Percentiles rank a stretch among this genome's conserved stretches.
phyloP scores from a whole-genome alignment of 1,140 invertebrate species.

The Yoshiicerus persimilis region DNA sequence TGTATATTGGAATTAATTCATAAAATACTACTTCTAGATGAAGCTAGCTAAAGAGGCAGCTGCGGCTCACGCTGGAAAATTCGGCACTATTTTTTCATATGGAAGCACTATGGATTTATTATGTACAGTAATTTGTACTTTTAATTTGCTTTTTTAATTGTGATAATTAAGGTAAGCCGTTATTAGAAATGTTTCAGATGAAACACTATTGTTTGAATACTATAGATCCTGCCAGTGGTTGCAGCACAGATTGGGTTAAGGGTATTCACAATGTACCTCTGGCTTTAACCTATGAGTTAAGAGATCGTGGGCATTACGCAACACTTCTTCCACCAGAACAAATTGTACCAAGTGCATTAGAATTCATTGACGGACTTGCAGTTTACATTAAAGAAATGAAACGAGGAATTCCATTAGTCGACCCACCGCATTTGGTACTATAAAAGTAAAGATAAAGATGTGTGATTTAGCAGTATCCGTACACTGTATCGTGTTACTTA shows the following conservation, averaged over 20 bases:
- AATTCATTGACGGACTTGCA: slow-evolving; percentile 14
- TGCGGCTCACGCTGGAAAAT: slow-evolving; percentile 60
- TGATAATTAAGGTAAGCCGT: no score
- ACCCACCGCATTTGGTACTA: neutral
- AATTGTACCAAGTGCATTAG: slow-evolving; percentile 10
- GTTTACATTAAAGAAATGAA: neutral
- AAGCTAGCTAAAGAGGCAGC: slow-evolving; percentile 63
- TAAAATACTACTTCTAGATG: no score
- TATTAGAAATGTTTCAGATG: neutral
- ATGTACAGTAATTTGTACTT: slow-evolving; percentile 54
- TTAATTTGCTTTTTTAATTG: no score
- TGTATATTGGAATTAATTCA: neutral
- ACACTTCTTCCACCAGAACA: neutral
- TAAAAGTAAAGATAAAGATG: no score
- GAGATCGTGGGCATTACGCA: neutral
- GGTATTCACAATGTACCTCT: neutral
- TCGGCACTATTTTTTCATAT: slow-evolving; percentile 64
- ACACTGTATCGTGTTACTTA: no score
- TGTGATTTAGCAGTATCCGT: no score
- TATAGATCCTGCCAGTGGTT: slow-evolving; percentile 6
- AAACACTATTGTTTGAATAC: neutral
- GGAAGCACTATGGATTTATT: slow-evolving; percentile 61
- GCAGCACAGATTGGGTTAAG: neutral
- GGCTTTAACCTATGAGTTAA: neutral
- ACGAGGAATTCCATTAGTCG: neutral